Evolutionary conservation across 2,888 invertebrate species (phyloP).

Genomic region (Hipparchia semele): DNA sequence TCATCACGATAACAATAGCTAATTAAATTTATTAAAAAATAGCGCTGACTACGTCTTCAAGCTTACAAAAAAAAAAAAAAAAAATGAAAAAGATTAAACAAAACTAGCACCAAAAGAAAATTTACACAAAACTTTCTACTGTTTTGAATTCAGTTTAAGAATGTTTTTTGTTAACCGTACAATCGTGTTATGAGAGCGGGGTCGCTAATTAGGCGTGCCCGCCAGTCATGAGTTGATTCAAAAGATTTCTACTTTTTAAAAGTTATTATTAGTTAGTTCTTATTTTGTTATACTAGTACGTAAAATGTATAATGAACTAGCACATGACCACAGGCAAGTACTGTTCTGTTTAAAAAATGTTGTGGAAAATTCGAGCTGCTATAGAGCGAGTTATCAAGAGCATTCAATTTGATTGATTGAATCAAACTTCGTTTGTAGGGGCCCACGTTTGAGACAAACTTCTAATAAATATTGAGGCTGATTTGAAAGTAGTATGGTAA

Average conservation of each 20-base stretch:
- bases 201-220: constrained; percentile 39
- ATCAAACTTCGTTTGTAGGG: too few species aligned
- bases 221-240: constrained; percentile 39
- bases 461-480: too few species aligned
- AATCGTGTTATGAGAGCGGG: constrained; percentile 16
- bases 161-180: constrained; percentile 28
- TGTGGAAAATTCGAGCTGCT: background rate
- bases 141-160: constrained; percentile 19
- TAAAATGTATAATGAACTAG: background rate
- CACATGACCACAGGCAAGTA: background rate
- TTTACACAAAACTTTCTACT: constrained; percentile 12
- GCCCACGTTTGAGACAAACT: too few species aligned
- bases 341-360: background rate
- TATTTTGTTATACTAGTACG: background rate
- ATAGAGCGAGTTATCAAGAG: too few species aligned
- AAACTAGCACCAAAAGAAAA: constrained; percentile 20
- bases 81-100: background rate
- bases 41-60: background rate
- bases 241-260: constrained; percentile 34
- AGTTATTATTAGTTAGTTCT: constrained; percentile 10
- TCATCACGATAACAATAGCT: too few species aligned
- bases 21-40: background rate
- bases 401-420: too few species aligned
- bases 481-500: too few species aligned
- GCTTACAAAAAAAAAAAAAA: background rate